phyloP scores from a whole-genome alignment of 2,888 invertebrate genomes.

The Microplitis deprimator region DNA sequence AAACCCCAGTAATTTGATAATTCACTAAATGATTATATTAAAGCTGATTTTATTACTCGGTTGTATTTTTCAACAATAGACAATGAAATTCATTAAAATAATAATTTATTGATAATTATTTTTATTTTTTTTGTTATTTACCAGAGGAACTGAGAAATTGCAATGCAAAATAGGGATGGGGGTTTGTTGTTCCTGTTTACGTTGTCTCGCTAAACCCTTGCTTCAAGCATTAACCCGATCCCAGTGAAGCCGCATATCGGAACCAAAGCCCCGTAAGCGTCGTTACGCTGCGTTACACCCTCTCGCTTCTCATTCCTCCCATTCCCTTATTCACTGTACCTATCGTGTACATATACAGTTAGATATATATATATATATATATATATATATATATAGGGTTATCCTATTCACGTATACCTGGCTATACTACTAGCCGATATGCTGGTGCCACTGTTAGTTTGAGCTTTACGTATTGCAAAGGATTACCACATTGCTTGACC shows the following conservation, averaged over 20 bases:
- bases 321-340: conserved; percentile 5
- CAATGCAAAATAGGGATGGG: conserved; percentile 8
- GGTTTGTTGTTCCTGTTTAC: conserved; percentile 58
- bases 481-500: conserved; percentile 59
- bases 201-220: conserved; percentile 58
- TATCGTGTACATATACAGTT: background rate
- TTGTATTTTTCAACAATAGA: too few relatives aligned
- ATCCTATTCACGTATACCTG: conserved; percentile 29
- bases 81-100: too few relatives aligned
- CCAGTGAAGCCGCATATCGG: conserved; percentile 58
- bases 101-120: background rate
- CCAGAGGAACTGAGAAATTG: background rate
- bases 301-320: conserved; percentile 31
- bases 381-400: background rate
- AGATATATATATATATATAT: too few relatives aligned
- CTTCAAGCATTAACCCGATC: conserved; percentile 61
- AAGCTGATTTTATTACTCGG: too few relatives aligned
- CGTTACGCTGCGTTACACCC: conserved; percentile 62
- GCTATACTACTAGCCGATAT: background rate
- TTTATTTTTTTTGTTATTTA: background rate
- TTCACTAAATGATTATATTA: background rate
- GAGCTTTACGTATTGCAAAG: conserved; percentile 57
- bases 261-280: conserved; percentile 62
- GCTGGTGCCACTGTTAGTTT: conserved; percentile 48
- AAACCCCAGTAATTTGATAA: conserved; percentile 1